Percentiles rank a stretch among this genome's conserved stretches.
Conservation (phyloP, 2,888 invertebrate genomes). For the Volucella zonaria region DNA sequence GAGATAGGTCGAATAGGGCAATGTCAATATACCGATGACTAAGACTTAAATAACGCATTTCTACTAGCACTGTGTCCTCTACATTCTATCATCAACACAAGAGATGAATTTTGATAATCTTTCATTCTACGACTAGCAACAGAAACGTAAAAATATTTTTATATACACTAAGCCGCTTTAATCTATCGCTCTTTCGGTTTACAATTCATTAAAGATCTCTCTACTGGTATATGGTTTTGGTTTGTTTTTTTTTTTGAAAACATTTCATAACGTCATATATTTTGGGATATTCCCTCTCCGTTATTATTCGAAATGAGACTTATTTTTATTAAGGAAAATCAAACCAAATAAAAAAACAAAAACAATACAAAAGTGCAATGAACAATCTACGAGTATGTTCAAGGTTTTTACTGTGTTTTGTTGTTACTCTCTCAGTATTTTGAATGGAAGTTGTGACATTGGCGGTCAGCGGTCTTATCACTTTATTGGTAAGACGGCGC, state of each 20-base stretch:
- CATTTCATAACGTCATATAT: slow-evolving; percentile 32
- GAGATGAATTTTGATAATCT: slow-evolving; percentile 61
- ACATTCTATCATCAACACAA: slow-evolving; percentile 20
- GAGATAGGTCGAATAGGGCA: slow-evolving; percentile 41
- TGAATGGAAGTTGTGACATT: slow-evolving; percentile 50
- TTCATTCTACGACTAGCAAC: slow-evolving; percentile 52
- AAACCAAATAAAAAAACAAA: neutral
- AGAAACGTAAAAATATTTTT: slow-evolving; percentile 17
- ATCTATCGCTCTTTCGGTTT: neutral
- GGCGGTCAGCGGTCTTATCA: slow-evolving; percentile 63
- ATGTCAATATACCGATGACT: slow-evolving; percentile 60
- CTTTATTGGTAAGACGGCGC: slow-evolving; percentile 63
- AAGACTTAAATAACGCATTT: slow-evolving; percentile 44
- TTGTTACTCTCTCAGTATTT: slow-evolving; percentile 6
- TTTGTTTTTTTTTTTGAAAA: neutral
- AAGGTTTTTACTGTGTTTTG: slow-evolving; percentile 36
- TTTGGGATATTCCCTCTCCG: slow-evolving; percentile 52
- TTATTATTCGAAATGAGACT: slow-evolving; percentile 40
- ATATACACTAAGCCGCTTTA: neutral
- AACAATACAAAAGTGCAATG: slow-evolving; percentile 52
- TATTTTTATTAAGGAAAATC: slow-evolving; percentile 49
- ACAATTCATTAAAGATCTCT: neutral
- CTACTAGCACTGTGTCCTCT: neutral
- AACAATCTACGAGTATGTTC: slow-evolving; percentile 56
- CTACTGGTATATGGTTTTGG: neutral